These are phyloP conservation scores for Microplitis mediator DNA, from an alignment of 1,140 invertebrate species.

Conservation along the genomic window DNA sequence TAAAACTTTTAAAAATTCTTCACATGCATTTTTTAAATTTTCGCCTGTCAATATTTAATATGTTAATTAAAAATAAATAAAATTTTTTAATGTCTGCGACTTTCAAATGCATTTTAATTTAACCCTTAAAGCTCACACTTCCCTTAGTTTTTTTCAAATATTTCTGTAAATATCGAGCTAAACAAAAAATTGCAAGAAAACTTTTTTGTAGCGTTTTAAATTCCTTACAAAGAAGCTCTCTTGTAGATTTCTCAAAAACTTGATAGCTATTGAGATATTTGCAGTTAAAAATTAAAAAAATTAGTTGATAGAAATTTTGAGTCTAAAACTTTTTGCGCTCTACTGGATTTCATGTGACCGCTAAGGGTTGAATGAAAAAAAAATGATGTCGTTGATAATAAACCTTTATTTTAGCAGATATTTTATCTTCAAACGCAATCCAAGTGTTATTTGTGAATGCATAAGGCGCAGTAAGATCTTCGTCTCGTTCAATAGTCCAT, in stretches of 20 bases:
- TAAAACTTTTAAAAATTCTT: no score
- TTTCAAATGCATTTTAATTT: no score
- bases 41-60: no score
- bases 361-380: background rate
- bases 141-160: no score
- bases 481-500: constrained; percentile 80
- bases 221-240: background rate
- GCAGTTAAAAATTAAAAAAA: background rate
- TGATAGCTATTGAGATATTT: background rate
- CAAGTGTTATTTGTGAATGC: constrained; percentile 75
- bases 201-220: no score
- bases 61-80: no score
- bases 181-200: background rate
- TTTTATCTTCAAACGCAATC: constrained; percentile 80
- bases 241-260: background rate
- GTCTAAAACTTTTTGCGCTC: no score
- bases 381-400: background rate
- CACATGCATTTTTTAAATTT: no score
- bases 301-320: no score
- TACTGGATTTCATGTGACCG: no score
- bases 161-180: background rate
- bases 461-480: constrained; percentile 79
- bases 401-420: constrained; percentile 75
- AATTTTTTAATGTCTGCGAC: no score
- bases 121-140: no score